A percentile compares a stretch with the other conserved stretches of the same genome.
phyloP scores from a whole-genome alignment of 2,113 vertebrate genomes.

The Psittacula cyanocephala region DNA sequence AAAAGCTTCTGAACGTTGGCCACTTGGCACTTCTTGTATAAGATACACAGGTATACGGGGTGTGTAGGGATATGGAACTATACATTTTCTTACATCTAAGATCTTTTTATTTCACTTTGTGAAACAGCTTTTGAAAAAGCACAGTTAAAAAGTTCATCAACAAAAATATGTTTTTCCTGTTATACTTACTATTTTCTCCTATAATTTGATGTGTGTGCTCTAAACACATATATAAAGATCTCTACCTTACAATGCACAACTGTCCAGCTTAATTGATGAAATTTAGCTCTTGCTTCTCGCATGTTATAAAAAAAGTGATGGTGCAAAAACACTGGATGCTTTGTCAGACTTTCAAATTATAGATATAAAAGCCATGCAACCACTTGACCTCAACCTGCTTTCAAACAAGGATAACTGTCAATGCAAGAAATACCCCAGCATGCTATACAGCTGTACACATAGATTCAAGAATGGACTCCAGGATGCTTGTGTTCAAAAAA shows the following conservation, averaged over 20 bases:
- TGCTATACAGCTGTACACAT: accelerated
- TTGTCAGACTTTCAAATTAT: background rate
- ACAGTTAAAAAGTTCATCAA: background rate
- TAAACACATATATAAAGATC: background rate
- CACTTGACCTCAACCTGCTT: background rate
- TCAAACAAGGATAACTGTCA: background rate
- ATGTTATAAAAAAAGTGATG: background rate
- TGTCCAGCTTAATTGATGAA: accelerated
- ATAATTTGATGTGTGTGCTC: background rate
- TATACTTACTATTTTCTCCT: too few species aligned
- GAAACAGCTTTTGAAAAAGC: accelerated
- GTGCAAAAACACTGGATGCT: background rate
- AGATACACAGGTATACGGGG: too few species aligned
- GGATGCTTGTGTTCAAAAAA: background rate
- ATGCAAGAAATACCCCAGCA: background rate
- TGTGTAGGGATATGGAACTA: background rate
- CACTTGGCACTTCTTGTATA: background rate
- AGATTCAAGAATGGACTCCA: background rate
- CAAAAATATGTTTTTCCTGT: background rate
- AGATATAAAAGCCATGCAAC: accelerated
- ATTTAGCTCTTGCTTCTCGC: background rate
- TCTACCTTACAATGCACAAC: accelerated
- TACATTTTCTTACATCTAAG: background rate
- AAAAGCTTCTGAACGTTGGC: background rate
- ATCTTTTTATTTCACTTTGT: background rate